Percentiles rank a stretch among this genome's conserved stretches.
These are phyloP conservation scores for Epinotia nisella DNA, from an alignment of 2,888 invertebrate genomes.

Conservation along the genomic window DNA sequence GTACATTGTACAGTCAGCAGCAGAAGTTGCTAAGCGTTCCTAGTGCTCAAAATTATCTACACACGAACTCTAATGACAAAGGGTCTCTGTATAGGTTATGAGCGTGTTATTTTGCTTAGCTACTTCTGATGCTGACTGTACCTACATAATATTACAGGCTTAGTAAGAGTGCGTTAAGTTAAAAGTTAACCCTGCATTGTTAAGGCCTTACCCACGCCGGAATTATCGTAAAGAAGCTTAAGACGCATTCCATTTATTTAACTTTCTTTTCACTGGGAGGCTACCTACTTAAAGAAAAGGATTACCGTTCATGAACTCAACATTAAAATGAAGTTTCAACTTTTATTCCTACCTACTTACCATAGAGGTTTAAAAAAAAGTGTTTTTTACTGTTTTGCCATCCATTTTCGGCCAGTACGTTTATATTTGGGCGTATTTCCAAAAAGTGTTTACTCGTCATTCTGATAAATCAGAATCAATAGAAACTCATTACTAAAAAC, in stretches of 20 bases:
- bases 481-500: too few relatives aligned
- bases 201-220: not conserved
- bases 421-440: not conserved
- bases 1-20: too few relatives aligned
- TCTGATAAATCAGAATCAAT: too few relatives aligned
- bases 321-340: not conserved
- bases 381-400: not conserved
- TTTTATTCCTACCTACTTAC: not conserved
- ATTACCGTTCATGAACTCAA: not conserved
- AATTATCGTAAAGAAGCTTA: constrained; percentile 15
- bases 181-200: constrained; percentile 1
- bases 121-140: too few relatives aligned
- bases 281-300: not conserved
- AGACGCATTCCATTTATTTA: constrained; percentile 22
- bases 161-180: not conserved
- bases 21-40: too few relatives aligned
- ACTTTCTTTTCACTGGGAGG: not conserved
- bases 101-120: too few relatives aligned
- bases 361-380: too few relatives aligned
- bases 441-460: too few relatives aligned
- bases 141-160: too few relatives aligned
- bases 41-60: too few relatives aligned
- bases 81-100: too few relatives aligned
- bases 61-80: too few relatives aligned
- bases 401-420: not conserved